Base-by-base conservation (phyloP, 2,113 vertebrate species). In the Eudyptes chrysolophus region DNA sequence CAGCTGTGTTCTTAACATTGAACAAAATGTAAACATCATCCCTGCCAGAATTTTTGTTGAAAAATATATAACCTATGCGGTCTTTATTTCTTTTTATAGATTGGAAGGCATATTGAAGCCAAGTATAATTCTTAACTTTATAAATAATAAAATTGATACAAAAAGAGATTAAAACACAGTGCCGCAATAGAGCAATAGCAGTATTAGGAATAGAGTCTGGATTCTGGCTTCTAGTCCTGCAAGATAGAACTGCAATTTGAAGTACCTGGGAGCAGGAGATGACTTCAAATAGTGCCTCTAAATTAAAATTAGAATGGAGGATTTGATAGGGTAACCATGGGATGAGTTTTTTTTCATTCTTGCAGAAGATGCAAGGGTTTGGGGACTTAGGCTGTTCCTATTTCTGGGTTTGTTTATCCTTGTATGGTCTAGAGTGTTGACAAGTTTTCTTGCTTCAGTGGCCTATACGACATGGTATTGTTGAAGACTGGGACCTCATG, bases 401-500 rank as follows among this genome's bases (percentile, higher is more conserved):
- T 17, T 21, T 9, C 44, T 52, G 49, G 8, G 9, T 84, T 83
- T 90, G 5, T 55, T 80, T 58, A 40, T 68, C 48, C 36, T 65
- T 60, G 30, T 61, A 5, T 16, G 21, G 15, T 34, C 34, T 51
- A 16, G 27, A 49, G 36, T 17, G 38, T 13, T 96, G 75, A 88
- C 13, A 3, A 2, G 2, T 88, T 75, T 58, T 96, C 64, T 96
- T 90, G 29, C 57, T 94, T 68, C 89, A 98, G 98, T 99, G 98
- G 98, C 98, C 98, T 52, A 98, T 98, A 77, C 91, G 98, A 94
- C 98, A 99, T 79, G 98, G 98, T 5, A 98, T 99, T 79, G 98
- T 98, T 71, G 99, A 99, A 86, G 99, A 99, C 96, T 99, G 99
- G 99, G 99, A 99, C 78, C 98, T 99, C 68, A 99, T 99, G 99